A percentile compares a stretch with the other conserved stretches of the same genome.
Conservation (phyloP, 2,797 vertebrate species). For the Acipenser ruthenus region DNA sequence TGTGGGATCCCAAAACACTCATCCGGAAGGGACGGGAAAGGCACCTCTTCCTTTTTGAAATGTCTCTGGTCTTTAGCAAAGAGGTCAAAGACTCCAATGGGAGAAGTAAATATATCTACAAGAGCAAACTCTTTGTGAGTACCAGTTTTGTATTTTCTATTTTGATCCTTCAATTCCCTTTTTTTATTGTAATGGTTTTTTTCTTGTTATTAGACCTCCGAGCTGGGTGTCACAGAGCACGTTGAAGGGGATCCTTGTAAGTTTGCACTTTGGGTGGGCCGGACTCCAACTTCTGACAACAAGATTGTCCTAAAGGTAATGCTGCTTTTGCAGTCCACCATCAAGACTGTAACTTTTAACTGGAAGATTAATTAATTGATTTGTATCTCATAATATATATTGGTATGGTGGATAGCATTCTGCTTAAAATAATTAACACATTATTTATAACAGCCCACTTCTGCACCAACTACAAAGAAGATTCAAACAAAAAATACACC, state of each 20-base stretch:
- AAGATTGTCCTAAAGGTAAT: constrained; percentile 97
- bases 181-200: constrained; percentile 17
- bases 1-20: constrained; percentile 97
- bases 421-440: too few relatives aligned
- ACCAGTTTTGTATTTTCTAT: constrained; percentile 7
- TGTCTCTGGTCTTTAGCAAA: constrained; percentile 97
- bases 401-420: too few relatives aligned
- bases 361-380: too few relatives aligned
- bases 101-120: constrained; percentile 98
- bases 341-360: too few relatives aligned
- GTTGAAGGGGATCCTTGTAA: constrained; percentile 98
- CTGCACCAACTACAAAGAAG: too few relatives aligned
- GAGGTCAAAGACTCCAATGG: constrained; percentile 97
- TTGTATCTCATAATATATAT: too few relatives aligned
- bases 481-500: too few relatives aligned
- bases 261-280: constrained; percentile 94
- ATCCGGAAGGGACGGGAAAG: constrained; percentile 94
- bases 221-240: constrained; percentile 93
- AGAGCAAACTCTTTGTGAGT: constrained; percentile 96
- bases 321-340: too few relatives aligned
- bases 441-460: too few relatives aligned
- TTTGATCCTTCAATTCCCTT: constrained; percentile 10
- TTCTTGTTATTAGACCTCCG: constrained; percentile 72
- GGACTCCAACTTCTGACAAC: constrained; percentile 95
- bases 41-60: constrained; percentile 97